Conservation (phyloP, 2,797 vertebrate genomes). For the Sebastes nivosus region DNA sequence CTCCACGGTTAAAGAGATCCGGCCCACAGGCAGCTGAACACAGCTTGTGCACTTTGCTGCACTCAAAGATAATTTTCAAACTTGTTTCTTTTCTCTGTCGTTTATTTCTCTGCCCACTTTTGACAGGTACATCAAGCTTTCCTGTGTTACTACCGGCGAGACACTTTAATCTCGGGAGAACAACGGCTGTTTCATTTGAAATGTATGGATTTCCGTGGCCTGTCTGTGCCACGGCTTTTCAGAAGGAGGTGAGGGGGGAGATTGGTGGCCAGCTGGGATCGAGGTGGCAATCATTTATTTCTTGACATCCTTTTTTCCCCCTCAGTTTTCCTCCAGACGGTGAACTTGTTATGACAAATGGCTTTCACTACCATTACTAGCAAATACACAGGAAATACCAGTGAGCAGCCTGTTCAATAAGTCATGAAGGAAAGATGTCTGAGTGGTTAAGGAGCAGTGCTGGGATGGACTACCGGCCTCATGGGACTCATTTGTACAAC, state of each 20-base stretch:
- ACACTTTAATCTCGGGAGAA: slow-evolving; percentile 43
- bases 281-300: slow-evolving; percentile 61
- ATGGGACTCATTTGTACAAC: not conserved
- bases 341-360: slow-evolving; percentile 47
- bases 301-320: slow-evolving; percentile 25
- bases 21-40: slow-evolving; percentile 12
- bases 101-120: slow-evolving; percentile 30
- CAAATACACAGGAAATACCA: slow-evolving; percentile 27
- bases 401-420: slow-evolving; percentile 24
- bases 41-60: not conserved
- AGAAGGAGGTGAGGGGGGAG: slow-evolving; percentile 18
- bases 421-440: slow-evolving; percentile 12
- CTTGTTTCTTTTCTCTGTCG: slow-evolving; percentile 40
- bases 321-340: slow-evolving; percentile 23
- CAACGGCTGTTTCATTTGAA: slow-evolving; percentile 54
- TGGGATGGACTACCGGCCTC: slow-evolving; percentile 10
- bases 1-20: not conserved
- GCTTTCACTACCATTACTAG: slow-evolving; percentile 9
- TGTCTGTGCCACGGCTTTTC: slow-evolving; percentile 9
- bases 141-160: slow-evolving; percentile 27
- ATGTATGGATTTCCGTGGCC: slow-evolving; percentile 43
- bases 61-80: slow-evolving; percentile 50
- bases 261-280: slow-evolving; percentile 55
- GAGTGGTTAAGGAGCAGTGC: not conserved
- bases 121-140: slow-evolving; percentile 55